Conservation (phyloP, 2,113 vertebrate genomes). For the Orthonyx spaldingii region DNA sequence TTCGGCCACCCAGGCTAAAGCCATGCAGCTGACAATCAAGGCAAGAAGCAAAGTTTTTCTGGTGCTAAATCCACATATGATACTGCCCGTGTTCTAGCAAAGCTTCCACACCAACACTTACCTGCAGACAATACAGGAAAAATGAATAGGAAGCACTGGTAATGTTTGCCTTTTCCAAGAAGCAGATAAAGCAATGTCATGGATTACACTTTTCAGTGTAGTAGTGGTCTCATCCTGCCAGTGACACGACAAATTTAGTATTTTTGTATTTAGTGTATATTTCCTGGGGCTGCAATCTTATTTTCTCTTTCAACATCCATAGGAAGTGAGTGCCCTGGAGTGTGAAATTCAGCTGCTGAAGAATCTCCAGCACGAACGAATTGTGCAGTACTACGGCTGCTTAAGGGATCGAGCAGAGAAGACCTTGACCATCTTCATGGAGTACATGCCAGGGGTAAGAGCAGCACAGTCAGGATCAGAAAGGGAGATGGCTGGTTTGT, state of each 20-base stretch:
- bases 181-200: neutral
- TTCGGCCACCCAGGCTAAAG: neutral
- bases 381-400: conserved; percentile 94
- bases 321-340: conserved; percentile 95
- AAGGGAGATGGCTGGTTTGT: neutral
- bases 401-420: conserved; percentile 88
- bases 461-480: neutral
- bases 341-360: conserved; percentile 97
- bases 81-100: neutral
- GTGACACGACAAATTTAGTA: neutral
- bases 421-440: conserved; percentile 96
- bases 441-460: conserved; percentile 95
- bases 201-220: neutral
- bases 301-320: neutral
- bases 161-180: neutral
- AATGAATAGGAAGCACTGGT: neutral
- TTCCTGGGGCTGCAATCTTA: neutral
- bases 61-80: neutral
- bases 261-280: neutral
- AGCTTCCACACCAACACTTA: neutral
- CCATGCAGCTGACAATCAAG: neutral
- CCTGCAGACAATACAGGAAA: neutral
- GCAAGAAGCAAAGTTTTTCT: neutral
- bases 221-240: neutral
- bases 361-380: conserved; percentile 91